Base-by-base conservation (phyloP, 2,113 vertebrate genomes). In the Leucopternis melanops region DNA sequence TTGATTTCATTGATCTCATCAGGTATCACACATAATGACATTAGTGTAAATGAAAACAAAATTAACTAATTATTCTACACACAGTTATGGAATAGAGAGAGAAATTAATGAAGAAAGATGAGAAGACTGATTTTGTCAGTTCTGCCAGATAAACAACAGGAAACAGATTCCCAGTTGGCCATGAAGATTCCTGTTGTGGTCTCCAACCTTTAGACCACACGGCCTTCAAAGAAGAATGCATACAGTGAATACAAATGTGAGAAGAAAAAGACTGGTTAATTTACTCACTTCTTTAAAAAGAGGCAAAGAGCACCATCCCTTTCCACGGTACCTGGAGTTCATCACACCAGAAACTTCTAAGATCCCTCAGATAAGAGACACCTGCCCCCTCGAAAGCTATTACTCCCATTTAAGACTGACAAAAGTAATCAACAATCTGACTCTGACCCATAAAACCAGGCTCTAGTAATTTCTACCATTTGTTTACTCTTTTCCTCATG, bases 21-120 rank as follows among this genome's bases (percentile, higher is more conserved):
- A 79, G 86, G 81, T 97, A 75, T 90, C 78, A 82, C 38, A 72
- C 58, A 12, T 88, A 94, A 96, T 80, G n/a, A 70, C 38, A 55
- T 91, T 72, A 94, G 58, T 69, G 66, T 86, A 82, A 95, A 80
- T 67, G 49, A 91, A 95, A 95, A 77, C 70, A 85, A 54, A 94
- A 91, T 96, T 94, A 93, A 57, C 58, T 90, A 80, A 92, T 80
- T 90, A 88, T 94, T 95, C 61, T 91, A 81, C 70, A 69, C 29
- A 59, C 40, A 62, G n/a, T 62, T 91, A 38, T 55, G 63, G 77
- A 81, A 74, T 45, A 85, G 44, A 72, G 55, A 82, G 21, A 83
- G 14, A 96, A 92, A 95, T 73, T 91, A 92, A 94, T 65, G 80
- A 91, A 94, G 91, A 85, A 92, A 87, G 45, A 84, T 92, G 81